A percentile compares a stretch with the other conserved stretches of the same genome.
Evolutionary conservation across 1,140 invertebrate species (phyloP).

Genomic region (Latrodectus geometricus): DNA sequence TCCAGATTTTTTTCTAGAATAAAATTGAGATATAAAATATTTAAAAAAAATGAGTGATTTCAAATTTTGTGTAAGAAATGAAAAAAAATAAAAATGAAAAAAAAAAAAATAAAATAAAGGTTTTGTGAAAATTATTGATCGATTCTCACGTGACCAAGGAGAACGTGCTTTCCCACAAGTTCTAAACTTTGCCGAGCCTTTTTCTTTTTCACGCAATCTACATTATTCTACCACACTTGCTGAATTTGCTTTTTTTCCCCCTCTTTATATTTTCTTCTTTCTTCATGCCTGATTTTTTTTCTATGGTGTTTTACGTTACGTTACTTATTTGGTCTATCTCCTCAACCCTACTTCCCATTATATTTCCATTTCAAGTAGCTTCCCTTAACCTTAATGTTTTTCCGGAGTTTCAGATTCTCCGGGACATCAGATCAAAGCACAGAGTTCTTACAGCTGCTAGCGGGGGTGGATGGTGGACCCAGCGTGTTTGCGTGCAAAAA

Average conservation of each 20-base stretch:
- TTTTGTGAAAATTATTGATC: constrained; percentile 40
- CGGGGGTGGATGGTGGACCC: not conserved
- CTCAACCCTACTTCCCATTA: constrained; percentile 50
- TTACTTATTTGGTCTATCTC: constrained; percentile 28
- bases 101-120: constrained; percentile 4
- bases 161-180: constrained; percentile 27
- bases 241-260: constrained; percentile 16
- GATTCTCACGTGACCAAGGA: constrained; percentile 27
- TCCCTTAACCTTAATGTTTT: constrained; percentile 42
- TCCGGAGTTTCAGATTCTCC: constrained; percentile 3
- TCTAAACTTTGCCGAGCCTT: constrained; percentile 44
- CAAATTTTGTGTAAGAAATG: no score
- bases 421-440: constrained; percentile 1
- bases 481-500: constrained; percentile 27
- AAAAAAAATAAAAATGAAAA: constrained; percentile 8
- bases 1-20: no score
- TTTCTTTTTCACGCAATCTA: constrained; percentile 51
- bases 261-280: not conserved
- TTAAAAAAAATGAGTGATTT: no score
- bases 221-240: constrained; percentile 25
- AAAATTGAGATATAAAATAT: no score
- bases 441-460: not conserved
- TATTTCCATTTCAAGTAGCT: constrained; percentile 54
- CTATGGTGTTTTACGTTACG: not conserved
- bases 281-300: not conserved